These are phyloP conservation scores for Nephrotoma appendiculata DNA, from an alignment of 2,888 invertebrate genomes.

Conservation along the genomic window DNA sequence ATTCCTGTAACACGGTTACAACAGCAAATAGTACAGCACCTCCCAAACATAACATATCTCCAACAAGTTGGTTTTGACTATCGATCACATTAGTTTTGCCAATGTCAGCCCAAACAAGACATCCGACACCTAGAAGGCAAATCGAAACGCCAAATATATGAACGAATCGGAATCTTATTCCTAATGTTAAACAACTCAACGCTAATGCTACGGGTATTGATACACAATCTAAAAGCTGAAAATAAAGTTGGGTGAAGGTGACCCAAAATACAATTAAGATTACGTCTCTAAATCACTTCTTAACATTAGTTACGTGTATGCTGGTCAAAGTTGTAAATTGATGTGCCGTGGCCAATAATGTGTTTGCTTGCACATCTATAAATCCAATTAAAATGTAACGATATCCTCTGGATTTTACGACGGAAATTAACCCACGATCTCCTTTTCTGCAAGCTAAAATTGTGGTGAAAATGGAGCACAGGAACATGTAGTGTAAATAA, in stretches of 20 bases:
- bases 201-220: neutral
- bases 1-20: slow-evolving; percentile 68
- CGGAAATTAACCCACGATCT: neutral
- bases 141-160: neutral
- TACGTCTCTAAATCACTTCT: neutral
- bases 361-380: slow-evolving; percentile 3
- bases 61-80: slow-evolving; percentile 55
- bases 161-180: neutral
- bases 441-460: slow-evolving; percentile 2
- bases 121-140: neutral
- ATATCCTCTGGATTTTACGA: neutral
- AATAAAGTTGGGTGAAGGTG: neutral
- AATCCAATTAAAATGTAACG: slow-evolving; percentile 3
- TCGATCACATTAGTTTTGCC: neutral
- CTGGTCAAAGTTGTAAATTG: slow-evolving; percentile 1
- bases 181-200: neutral
- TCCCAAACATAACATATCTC: slow-evolving; percentile 66
- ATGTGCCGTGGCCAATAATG: neutral
- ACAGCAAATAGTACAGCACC: slow-evolving; percentile 67
- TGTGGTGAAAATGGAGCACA: slow-evolving; percentile 1
- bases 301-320: neutral
- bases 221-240: neutral
- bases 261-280: neutral
- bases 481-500: slow-evolving; percentile 1
- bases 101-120: neutral